phyloP scores from a whole-genome alignment of 2,797 vertebrate species.

The Manis javanica region DNA sequence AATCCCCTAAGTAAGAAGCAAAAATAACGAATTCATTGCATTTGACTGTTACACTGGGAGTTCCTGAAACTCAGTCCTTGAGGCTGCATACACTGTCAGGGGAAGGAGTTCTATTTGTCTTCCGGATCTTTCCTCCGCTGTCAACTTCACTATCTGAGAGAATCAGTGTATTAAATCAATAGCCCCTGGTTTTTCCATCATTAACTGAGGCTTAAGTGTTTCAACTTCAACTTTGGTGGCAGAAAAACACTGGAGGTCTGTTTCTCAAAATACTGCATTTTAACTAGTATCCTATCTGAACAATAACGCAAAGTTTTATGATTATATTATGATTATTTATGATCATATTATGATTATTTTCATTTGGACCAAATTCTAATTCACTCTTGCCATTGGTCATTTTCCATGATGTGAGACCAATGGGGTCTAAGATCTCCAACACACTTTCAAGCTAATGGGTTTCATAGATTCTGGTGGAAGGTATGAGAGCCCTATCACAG shows the following conservation, averaged over 20 bases:
- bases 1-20: background rate
- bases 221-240: background rate
- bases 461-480: background rate
- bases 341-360: background rate
- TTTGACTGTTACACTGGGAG: background rate
- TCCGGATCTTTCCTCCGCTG: background rate
- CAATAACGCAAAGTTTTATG: background rate
- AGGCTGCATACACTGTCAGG: background rate
- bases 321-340: too few relatives aligned
- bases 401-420: background rate
- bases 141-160: background rate
- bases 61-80: background rate
- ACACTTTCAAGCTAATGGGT: background rate
- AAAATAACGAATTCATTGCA: background rate
- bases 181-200: background rate
- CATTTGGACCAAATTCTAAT: background rate
- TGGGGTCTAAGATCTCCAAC: background rate
- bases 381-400: background rate
- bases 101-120: background rate
- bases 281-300: background rate
- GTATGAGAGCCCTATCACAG: background rate
- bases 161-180: background rate
- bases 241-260: background rate
- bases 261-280: background rate
- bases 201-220: background rate